Conservation (phyloP, 2,113 vertebrate species). For the Acanthochromis polyacanthus region DNA sequence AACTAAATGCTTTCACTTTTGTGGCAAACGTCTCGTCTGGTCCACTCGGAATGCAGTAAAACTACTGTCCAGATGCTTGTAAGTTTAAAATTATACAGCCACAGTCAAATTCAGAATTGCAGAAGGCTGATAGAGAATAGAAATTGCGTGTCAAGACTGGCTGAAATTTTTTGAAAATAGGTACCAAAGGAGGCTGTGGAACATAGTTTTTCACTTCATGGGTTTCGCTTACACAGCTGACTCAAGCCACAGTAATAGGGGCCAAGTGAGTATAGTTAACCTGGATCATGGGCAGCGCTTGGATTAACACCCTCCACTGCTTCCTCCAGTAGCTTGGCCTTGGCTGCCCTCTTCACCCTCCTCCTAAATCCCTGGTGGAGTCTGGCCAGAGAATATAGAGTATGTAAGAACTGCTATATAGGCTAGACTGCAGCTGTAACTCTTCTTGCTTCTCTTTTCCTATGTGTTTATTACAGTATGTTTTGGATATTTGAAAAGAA, state of each 20-base stretch:
- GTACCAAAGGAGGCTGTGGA: slow-evolving; percentile 25
- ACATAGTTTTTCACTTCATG: slow-evolving; percentile 32
- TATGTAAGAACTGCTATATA: slow-evolving; percentile 3
- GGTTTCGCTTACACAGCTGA: slow-evolving; percentile 34
- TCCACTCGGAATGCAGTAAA: slow-evolving; percentile 12
- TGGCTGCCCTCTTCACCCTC: slow-evolving; percentile 40
- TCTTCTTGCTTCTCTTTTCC: not conserved
- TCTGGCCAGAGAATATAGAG: slow-evolving; percentile 39
- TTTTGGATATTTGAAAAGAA: slow-evolving; percentile 24
- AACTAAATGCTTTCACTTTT: not conserved
- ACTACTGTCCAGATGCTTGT: slow-evolving; percentile 23
- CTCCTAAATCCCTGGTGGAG: slow-evolving; percentile 25
- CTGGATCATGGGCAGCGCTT: slow-evolving; percentile 34
- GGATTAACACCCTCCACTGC: slow-evolving; percentile 20
- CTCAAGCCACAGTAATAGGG: slow-evolving; percentile 49
- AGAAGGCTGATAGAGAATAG: not conserved
- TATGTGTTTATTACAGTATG: not conserved
- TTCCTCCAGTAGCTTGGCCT: slow-evolving; percentile 41
- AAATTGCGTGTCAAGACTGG: slow-evolving; percentile 14
- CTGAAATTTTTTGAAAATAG: slow-evolving; percentile 7
- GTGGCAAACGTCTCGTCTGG: slow-evolving; percentile 21
- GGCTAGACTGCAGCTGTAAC: slow-evolving; percentile 2
- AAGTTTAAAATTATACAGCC: slow-evolving; percentile 24
- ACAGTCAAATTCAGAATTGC: slow-evolving; percentile 27
- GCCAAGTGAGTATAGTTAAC: slow-evolving; percentile 42